These are phyloP conservation scores for Parazoanthus atlanticus DNA, from an alignment of 92 coral and sea anemone species.

Conservation along the genomic window DNA sequence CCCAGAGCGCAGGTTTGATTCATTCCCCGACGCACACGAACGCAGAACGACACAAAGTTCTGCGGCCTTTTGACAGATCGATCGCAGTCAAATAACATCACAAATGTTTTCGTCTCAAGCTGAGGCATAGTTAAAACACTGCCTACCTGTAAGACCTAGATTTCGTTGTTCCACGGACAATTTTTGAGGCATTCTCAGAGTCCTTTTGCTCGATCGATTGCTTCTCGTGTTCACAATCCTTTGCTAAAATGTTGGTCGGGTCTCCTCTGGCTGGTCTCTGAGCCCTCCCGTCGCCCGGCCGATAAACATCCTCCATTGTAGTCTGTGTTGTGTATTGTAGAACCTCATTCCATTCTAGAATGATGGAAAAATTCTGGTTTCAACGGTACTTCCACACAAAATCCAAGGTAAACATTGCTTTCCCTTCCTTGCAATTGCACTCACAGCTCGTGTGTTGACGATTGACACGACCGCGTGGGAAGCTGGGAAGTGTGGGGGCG, in stretches of 20 bases:
- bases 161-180: constrained; percentile 35
- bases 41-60: neutral
- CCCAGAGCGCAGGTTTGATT: neutral
- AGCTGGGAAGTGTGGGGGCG: constrained; percentile 52
- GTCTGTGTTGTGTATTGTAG: neutral
- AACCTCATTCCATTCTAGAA: constrained; percentile 44
- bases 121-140: constrained; percentile 38
- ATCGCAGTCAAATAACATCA: constrained; percentile 4
- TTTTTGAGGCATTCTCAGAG: constrained; percentile 31
- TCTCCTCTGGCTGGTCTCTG: neutral
- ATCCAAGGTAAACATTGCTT: constrained; percentile 40
- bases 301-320: constrained; percentile 21
- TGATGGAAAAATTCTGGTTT: constrained; percentile 18
- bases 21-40: neutral
- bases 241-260: neutral
- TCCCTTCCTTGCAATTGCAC: neutral
- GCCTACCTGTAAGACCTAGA: constrained; percentile 45
- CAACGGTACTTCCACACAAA: constrained; percentile 5
- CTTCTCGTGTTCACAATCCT: constrained; percentile 6
- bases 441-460: constrained; percentile 33
- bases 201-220: constrained; percentile 15
- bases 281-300: constrained; percentile 11
- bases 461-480: constrained; percentile 43
- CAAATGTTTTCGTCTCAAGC: constrained; percentile 36
- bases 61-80: constrained; percentile 8